Evolutionary conservation across 2,888 invertebrate genomes (phyloP), one percentile per base, ranked within the genome.

Genomic region (Catocala fraxini): DNA sequence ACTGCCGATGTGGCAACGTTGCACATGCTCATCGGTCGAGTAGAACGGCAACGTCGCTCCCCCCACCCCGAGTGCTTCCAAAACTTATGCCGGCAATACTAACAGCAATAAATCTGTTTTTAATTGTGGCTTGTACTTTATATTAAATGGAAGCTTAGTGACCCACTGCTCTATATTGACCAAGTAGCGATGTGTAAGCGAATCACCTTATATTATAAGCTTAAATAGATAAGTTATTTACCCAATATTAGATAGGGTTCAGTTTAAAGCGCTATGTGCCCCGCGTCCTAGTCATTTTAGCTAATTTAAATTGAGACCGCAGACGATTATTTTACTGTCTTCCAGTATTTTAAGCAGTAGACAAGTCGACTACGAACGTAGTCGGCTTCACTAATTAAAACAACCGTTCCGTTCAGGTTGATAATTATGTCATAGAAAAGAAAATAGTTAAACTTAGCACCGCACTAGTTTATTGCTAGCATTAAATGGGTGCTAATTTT

Each of bases 401-500:
- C 69, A 63, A 57, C 73, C 55, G 56, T 67, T 66, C 63, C 71
- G 71, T 63, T 72, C 76, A 68, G 75, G 77, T 73, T 71, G 70
- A 77, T 73, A 56, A 57, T 71, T 70, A 51, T 25, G 25, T 25
- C 25, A 58, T 74, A 76, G 61, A 67, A 79, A 43, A 42, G 75
- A 72, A 74, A 69, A 65, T 63, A 60, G 59, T 63, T 77, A 46
- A 78, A 81, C 81, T 79, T 61, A 71, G 84, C 87, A 86, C 86
- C 84, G 68, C 73, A 78, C 80, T 89, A 88, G 87, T 85, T 81
- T 84, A 86, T 87, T 86, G 85, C 85, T 89, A 90, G 86, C 88
- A 86, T 89, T 83, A 82, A 76, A 82, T 87, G 83, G 90, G 91
- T 92, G 92, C 91, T 91, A 89, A 87, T 83, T 85, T 86, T 74